phyloP scores from a whole-genome alignment of 2,888 invertebrate genomes.

The Erpobdella octoculata region DNA sequence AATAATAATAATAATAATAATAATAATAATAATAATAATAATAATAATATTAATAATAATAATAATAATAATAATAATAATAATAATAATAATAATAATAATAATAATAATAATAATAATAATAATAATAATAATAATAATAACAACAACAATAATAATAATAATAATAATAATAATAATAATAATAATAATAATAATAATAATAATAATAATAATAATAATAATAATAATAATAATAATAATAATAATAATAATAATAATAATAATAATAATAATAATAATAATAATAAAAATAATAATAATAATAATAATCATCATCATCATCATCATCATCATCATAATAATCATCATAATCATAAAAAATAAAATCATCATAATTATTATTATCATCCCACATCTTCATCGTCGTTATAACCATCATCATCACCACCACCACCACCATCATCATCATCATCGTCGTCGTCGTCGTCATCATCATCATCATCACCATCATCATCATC shows the following conservation, averaged over 20 bases:
- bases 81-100: not conserved
- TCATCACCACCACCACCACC: constrained; percentile 1
- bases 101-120: not conserved
- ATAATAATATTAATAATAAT: not conserved
- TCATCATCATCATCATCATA: constrained; percentile 8
- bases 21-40: not conserved
- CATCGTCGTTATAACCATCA: constrained; percentile 13
- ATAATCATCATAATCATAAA: constrained; percentile 21
- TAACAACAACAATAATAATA: not conserved
- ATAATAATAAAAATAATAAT: not conserved
- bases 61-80: not conserved
- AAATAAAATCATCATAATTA: no score
- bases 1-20: not conserved
- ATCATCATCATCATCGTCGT: not conserved
- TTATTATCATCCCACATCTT: no score
- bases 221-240: constrained; percentile 8
- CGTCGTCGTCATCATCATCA: not conserved
- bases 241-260: not conserved
- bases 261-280: not conserved
- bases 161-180: not conserved
- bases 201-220: not conserved
- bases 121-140: not conserved
- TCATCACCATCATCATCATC: constrained; percentile 10
- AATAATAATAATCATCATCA: not conserved
- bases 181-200: not conserved